Conservation (phyloP, 2,113 vertebrate species). For the Nothobranchius furzeri region DNA sequence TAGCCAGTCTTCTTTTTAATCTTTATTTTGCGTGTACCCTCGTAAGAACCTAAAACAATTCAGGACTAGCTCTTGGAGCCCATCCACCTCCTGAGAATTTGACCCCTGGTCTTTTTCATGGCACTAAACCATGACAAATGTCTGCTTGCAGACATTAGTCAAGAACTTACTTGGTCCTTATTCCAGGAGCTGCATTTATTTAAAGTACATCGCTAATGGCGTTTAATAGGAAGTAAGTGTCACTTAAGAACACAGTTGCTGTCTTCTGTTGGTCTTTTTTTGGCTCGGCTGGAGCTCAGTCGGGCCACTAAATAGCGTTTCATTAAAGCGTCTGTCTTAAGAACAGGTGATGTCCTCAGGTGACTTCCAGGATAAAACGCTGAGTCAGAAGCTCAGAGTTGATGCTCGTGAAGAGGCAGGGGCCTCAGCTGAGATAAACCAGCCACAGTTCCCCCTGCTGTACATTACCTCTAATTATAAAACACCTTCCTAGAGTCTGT, state of each 20-base stretch:
- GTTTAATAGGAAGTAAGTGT: neutral
- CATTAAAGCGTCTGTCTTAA: neutral
- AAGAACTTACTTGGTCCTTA: neutral
- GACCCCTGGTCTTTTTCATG: neutral
- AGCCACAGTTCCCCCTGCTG: conserved; percentile 27
- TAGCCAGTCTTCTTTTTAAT: neutral
- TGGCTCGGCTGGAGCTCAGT: neutral
- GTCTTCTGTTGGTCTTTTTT: neutral
- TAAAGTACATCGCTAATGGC: neutral
- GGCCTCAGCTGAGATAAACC: conserved; percentile 39
- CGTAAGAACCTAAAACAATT: neutral
- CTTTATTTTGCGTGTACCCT: neutral
- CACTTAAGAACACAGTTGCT: neutral
- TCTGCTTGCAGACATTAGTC: neutral
- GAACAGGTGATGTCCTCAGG: conserved; percentile 3
- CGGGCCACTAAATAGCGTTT: neutral
- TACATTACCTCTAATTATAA: conserved; percentile 10
- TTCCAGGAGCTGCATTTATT: neutral
- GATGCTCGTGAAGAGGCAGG: conserved; percentile 36
- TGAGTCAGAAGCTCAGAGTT: conserved; percentile 68
- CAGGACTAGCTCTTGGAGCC: neutral
- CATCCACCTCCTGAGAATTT: neutral
- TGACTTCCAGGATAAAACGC: conserved; percentile 49
- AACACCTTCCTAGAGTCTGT: conserved; percentile 11
- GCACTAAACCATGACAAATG: neutral